These are phyloP conservation scores for Ochropacha duplaris DNA, from an alignment of 2,888 invertebrate genomes.

Conservation along the genomic window DNA sequence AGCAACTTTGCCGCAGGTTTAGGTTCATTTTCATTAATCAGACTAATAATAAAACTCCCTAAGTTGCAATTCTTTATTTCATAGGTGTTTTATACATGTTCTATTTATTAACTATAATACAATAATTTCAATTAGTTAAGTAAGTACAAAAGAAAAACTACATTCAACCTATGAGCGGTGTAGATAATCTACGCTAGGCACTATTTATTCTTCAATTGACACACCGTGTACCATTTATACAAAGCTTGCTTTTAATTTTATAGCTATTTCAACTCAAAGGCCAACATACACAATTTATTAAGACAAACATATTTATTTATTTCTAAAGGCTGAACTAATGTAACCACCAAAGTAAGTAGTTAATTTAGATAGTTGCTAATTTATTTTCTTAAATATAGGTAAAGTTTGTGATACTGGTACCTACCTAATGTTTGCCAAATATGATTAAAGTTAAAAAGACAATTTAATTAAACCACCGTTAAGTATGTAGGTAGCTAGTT, in stretches of 20 bases:
- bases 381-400: background rate
- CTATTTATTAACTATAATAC: conserved; percentile 20
- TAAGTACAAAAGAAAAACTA: conserved; percentile 25
- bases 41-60: background rate
- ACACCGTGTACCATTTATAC: conserved; percentile 50
- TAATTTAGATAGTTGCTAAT: too few species aligned
- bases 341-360: background rate
- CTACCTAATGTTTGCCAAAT: background rate
- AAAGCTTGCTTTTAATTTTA: background rate
- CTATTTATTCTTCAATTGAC: conserved; percentile 79
- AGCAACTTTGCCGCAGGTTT: too few species aligned
- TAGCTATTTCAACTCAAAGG: background rate
- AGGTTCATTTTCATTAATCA: too few species aligned
- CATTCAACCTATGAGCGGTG: conserved; percentile 55
- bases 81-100: conserved; percentile 46
- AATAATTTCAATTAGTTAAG: background rate
- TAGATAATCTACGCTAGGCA: conserved; percentile 72
- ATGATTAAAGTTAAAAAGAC: too few species aligned
- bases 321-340: too few species aligned
- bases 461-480: too few species aligned
- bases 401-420: background rate
- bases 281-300: background rate
- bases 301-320: background rate
- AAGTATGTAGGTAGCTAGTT: too few species aligned
- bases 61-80: conserved; percentile 48